Evolutionary conservation across 2,113 vertebrate species (phyloP), one percentile per base, ranked within the genome.

Genomic region (Mungos mungo): DNA sequence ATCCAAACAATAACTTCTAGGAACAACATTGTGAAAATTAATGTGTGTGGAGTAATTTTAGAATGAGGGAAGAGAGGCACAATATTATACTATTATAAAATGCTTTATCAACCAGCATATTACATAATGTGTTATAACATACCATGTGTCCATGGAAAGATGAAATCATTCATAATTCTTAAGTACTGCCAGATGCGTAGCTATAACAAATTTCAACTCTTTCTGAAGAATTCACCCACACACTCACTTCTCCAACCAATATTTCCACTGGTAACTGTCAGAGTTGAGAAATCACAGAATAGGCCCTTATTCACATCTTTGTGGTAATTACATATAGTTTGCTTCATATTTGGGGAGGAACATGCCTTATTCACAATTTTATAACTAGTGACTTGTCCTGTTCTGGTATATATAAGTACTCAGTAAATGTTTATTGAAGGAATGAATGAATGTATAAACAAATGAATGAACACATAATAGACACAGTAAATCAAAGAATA

Each of bases 161-260:
- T 98, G 95, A 97, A 98, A 94, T 98, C 98, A 98, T 96, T 97
- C 96, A 96, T 90, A 96, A 95, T 95, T 97, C 68, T 87, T 97
- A 97, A 98, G 93, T 97, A 96, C 82, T 98, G 95, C 97, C 97
- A 97, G 97, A 98, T 98, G 98, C 35, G 89, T 69, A 97, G 97
- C 94, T 97, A 83, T 96, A 95, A 97, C 95, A 96, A 95, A 96
- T 89, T 94, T 94, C 97, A 93, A 50, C 66, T 47, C 93, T 74
- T 96, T 92, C 85, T 92, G 81, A 88, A 94, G 86, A 95, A 76
- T 92, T 94, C 98, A 97, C 97, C 98, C 97, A 98, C 97, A 97
- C 94, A 96, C 88, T 96, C 63, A 35, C 94, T 97, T 93, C 94
- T 97, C 81, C 71, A 91, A 96, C 88, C 85, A 96, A 11, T 92